Base-by-base conservation (phyloP, 2,113 vertebrate genomes). In the Mirounga angustirostris region DNA sequence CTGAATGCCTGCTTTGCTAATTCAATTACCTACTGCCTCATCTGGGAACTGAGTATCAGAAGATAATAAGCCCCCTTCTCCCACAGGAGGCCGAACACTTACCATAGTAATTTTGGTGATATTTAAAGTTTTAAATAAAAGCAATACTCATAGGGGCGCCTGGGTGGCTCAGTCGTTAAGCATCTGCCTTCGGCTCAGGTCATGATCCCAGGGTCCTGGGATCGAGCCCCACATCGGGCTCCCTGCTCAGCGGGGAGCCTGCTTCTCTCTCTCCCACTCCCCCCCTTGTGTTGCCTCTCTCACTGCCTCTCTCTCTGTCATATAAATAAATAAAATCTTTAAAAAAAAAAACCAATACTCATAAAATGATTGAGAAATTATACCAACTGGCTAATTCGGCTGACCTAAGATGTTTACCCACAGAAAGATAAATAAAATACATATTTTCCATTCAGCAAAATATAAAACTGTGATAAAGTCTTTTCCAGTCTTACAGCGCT, bases 1-100 rank as follows among this genome's bases (percentile, higher is more conserved):
- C 19, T 84, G 61, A 95, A 94, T 90, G 92, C 36, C 79, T 83
- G 14, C 63, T 69, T 22, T 71, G 84, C 74, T 96, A 84, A 97
- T 97, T 97, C 85, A 91, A 79, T 97, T 92, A 97, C 79, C 15
- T 21, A 11, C 10, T 21, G 81, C 59, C 28, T 40, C 40, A 40
- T n/a, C 79, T 76, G 30, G 76, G 86, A 71, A 83, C 26, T 10
- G 63, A 50, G 10, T 36, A 9, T 26, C 56, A 33, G 50, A 80
- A 79, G 82, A 43, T 40, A 40, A 4, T 5, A 33, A 19, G 33
- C 36, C 50, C 43, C 43, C 58, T 83, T 81, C 76, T 8, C 59
- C 36, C 5, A 22, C 0, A 1, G 52, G 63, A 65, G 65, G 28
- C 94, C 71, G 43, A 10, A 56, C 16, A 13, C 11, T 59, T 7